Conservation (phyloP, 2,113 vertebrate species). For the Sinocyclocheilus maitianheensis region DNA sequence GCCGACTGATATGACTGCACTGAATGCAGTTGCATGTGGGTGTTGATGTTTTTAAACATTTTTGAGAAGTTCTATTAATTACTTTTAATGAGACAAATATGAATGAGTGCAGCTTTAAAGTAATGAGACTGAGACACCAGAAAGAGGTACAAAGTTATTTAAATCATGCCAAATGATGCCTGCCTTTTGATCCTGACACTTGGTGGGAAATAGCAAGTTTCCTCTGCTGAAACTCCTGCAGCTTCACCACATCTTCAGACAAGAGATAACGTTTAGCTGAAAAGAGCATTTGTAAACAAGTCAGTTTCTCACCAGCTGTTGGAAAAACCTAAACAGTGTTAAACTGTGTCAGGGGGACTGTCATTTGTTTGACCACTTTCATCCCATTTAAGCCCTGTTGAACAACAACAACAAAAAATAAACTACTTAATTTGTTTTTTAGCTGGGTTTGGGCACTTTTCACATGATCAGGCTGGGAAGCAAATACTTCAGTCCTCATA, state of each 20-base stretch:
- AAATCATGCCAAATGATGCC: background rate
- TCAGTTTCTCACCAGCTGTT: background rate
- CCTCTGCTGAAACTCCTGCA: conserved; percentile 85
- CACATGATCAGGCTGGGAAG: background rate
- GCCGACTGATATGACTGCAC: background rate
- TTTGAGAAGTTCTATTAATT: background rate
- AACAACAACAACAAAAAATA: background rate
- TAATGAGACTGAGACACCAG: background rate
- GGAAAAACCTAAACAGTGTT: background rate
- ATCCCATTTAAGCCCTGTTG: background rate
- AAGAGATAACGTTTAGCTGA: conserved; percentile 85
- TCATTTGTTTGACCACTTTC: background rate
- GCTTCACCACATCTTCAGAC: conserved; percentile 82
- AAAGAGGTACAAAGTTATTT: background rate
- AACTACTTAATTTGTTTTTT: background rate
- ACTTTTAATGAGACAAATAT: background rate
- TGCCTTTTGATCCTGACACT: conserved; percentile 79
- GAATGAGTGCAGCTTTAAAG: background rate
- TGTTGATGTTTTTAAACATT: too few species aligned
- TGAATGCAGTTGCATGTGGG: background rate
- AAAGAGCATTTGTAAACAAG: background rate
- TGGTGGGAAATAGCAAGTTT: conserved; percentile 77
- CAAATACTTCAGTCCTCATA: background rate
- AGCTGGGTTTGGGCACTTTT: background rate
- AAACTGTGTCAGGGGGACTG: background rate